Evolutionary conservation across 2,888 invertebrate genomes (phyloP), one percentile per base, ranked within the genome.

Genomic region (Automeris io): DNA sequence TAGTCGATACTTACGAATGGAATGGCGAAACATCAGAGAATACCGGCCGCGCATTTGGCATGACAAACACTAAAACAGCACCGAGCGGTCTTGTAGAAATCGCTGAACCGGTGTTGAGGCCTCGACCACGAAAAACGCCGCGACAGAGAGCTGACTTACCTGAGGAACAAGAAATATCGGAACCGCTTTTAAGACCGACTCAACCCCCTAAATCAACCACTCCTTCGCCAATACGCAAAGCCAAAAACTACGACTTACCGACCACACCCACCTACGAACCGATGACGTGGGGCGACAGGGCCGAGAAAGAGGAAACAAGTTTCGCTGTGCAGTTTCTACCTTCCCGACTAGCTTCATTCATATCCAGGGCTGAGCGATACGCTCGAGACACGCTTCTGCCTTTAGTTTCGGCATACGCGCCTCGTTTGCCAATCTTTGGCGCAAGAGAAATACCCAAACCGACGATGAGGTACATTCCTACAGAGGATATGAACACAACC

Each of bases 351-450:
- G 93, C 93, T 1, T 91, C 92, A 3, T 90, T 95, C 70, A 89
- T 95, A 33, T 92, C 94, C 24, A 91, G 94, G 51, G 95, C 95
- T 0, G 95, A 95, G 61, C 88, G 91, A 34, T 95, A 95, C 67
- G 94, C 95, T 0, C 87, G 93, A 37, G 92, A 93, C 65, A 94
- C 93, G 0, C 80, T 94, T 1, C 69, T 94, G 37, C 94, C 94
- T 0, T 68, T 94, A 4, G 93, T 94, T 6, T 93, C 93, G 8
- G 92, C 92, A 31, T 93, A 94, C 68, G 93, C 94, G 1, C 94
- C 94, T 0, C 90, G 90, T 40, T 90, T 94, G 44, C 90, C 90
- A 6, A 88, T 90, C 49, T 89, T 90, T 51, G 88, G 88, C 2
- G 68, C 73, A 1, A 69, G 80, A 11, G 86, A 87, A 47, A 56